Percentiles rank a stretch among this genome's conserved stretches.
Conservation (phyloP, 2,888 invertebrate genomes). For the Yponomeuta plumbellus region DNA sequence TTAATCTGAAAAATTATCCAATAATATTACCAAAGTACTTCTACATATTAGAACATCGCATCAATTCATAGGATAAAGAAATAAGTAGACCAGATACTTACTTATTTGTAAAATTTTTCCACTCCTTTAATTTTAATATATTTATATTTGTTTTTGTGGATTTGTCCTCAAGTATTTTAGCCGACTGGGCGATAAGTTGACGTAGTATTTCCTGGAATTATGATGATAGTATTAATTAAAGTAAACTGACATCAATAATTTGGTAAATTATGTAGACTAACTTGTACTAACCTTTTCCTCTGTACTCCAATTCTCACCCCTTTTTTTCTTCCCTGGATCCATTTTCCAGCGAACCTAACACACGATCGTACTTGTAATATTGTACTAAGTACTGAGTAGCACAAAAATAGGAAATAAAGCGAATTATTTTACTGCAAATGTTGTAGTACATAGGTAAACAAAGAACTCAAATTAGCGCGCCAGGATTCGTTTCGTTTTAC, state of each 20-base stretch:
- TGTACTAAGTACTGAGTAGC: too few species aligned
- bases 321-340: not conserved
- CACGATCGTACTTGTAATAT: too few species aligned
- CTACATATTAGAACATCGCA: not conserved
- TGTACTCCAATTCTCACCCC: not conserved
- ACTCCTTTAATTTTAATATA: not conserved
- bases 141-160: too few species aligned
- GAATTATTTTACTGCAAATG: too few species aligned
- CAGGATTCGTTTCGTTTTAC: too few species aligned
- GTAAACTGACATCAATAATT: not conserved
- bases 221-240: not conserved
- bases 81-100: not conserved
- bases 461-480: too few species aligned
- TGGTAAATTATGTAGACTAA: not conserved
- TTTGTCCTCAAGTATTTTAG: not conserved
- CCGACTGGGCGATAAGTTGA: not conserved
- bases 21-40: not conserved
- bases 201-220: not conserved
- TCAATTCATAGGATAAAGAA: not conserved
- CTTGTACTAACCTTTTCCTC: not conserved
- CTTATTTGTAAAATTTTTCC: not conserved
- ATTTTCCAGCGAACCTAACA: not conserved
- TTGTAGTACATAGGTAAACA: too few species aligned
- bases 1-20: not conserved
- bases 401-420: too few species aligned